Percentiles rank a stretch among this genome's conserved stretches.
Conservation (phyloP, 2,888 invertebrate genomes). For the Lasioglossum figueresi region DNA sequence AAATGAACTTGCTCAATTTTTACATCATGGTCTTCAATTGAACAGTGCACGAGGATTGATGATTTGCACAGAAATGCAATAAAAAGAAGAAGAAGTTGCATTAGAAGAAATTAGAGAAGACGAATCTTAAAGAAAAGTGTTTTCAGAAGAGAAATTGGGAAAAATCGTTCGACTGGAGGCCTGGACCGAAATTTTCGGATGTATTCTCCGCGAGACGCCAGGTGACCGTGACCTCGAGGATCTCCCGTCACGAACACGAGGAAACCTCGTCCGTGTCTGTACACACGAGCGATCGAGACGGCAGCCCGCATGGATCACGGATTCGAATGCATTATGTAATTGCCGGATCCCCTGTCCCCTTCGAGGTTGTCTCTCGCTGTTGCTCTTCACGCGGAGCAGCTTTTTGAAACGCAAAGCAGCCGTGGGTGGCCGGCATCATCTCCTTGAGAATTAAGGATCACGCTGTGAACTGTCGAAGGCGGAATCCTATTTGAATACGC, state of each 20-base stretch:
- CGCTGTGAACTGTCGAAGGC: conserved; percentile 48
- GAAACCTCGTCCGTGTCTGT: conserved; percentile 28
- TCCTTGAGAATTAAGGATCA: conserved; percentile 58
- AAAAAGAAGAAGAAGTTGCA: background rate
- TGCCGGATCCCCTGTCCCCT: conserved; percentile 49
- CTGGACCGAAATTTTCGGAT: conserved; percentile 27
- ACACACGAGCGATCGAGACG: conserved; percentile 21
- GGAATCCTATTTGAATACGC: conserved; percentile 74
- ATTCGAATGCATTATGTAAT: conserved; percentile 73
- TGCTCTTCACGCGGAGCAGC: conserved; percentile 5
- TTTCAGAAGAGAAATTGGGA: too few relatives aligned
- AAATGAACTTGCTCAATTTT: too few relatives aligned
- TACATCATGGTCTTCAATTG: too few relatives aligned
- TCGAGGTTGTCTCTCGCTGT: background rate
- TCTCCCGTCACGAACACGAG: conserved; percentile 39
- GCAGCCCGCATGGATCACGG: conserved; percentile 35
- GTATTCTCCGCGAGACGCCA: conserved; percentile 51
- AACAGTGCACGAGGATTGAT: background rate
- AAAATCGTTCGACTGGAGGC: background rate
- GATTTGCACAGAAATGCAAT: background rate
- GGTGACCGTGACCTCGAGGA: conserved; percentile 74
- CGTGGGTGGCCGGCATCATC: conserved; percentile 61
- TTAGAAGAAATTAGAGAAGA: too few relatives aligned
- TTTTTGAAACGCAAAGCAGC: conserved; percentile 67
- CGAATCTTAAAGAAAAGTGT: background rate